phyloP scores from a whole-genome alignment of 1,140 invertebrate genomes.

The Helicoverpa armigera region DNA sequence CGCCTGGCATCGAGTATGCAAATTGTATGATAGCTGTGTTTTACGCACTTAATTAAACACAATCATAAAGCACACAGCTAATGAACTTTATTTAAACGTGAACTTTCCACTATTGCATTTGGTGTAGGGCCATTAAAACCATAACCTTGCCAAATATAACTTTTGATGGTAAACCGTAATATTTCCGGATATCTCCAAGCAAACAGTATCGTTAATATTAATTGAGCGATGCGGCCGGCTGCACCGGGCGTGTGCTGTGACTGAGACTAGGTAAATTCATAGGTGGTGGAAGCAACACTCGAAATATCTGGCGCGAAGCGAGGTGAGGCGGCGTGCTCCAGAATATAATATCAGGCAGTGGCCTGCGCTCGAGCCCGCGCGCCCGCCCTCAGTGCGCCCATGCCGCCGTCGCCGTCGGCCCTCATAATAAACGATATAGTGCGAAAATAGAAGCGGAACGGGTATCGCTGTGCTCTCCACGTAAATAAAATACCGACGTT shows the following conservation, averaged over 20 bases:
- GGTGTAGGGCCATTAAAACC: conserved; percentile 26
- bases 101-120: conserved; percentile 45
- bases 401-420: conserved; percentile 61
- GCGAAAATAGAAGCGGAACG: conserved; percentile 82
- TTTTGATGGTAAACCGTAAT: conserved; percentile 2
- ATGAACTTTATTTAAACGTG: conserved; percentile 41
- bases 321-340: conserved; percentile 81
- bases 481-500: conserved; percentile 81
- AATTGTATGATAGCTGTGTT: conserved; percentile 39
- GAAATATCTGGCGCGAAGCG: conserved; percentile 81
- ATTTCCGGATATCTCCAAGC: conserved; percentile 14
- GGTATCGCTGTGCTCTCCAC: conserved; percentile 72
- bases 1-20: conserved; percentile 40
- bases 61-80: conserved; percentile 37
- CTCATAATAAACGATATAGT: conserved; percentile 80
- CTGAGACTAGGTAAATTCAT: conserved; percentile 84
- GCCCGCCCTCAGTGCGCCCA: conserved; percentile 60
- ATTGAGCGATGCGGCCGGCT: conserved; percentile 73
- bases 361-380: conserved; percentile 70
- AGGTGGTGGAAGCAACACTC: conserved; percentile 82
- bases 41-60: conserved; percentile 48
- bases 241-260: conserved; percentile 75
- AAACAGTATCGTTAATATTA: conserved; percentile 40
- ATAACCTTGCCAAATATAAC: conserved; percentile 10
- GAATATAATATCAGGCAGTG: conserved; percentile 85